Evolutionary conservation across 1,140 invertebrate species (phyloP), one percentile per base, ranked within the genome.

Genomic region (Ceratosolen solmsi): DNA sequence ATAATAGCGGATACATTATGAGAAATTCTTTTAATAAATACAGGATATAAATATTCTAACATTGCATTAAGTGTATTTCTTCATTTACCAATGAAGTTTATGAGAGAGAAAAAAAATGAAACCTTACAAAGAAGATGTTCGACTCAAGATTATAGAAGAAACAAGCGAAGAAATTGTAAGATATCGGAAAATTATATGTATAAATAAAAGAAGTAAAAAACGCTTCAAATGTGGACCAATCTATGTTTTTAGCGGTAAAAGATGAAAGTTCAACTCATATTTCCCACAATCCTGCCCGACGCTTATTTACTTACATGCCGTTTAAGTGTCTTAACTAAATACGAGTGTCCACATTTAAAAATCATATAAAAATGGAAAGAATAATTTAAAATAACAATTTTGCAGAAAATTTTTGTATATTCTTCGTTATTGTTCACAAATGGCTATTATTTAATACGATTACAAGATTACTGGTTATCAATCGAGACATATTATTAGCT

Each of bases 261-360:
- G 56, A 72, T 36, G 63, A 75, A 68, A 81, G 30, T 70, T 81
- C 58, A 56, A 76, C 74, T 75, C 56, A 58, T 58, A 74, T 56
- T 74, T 74, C 72, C 71, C 71, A 80, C 71, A 68, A 25, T 27
- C 4, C 7, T 46, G 13, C 41, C 5, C 5, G 13, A 46, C 41
- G 41, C 41, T 46, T 46, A 46, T n/a, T n/a, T n/a, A n/a, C n/a
- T n/a, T n/a, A n/a, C 13, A 46, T 7, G 41, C 41, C 41, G 5
- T 46, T 46, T 46, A 46, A 46, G 13, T 46, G 13, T 5, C 41
- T 46, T 7, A 13, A 13, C 13, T 46, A 46, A 46, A 46, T n/a
- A n/a, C n/a, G n/a, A n/a, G n/a, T n/a, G n/a, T n/a, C n/a, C n/a
- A n/a, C n/a, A n/a, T n/a, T n/a, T n/a, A n/a, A n/a, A n/a, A n/a